phyloP scores from a whole-genome alignment of 2,888 invertebrate genomes.

The Mystacides longicornis region DNA sequence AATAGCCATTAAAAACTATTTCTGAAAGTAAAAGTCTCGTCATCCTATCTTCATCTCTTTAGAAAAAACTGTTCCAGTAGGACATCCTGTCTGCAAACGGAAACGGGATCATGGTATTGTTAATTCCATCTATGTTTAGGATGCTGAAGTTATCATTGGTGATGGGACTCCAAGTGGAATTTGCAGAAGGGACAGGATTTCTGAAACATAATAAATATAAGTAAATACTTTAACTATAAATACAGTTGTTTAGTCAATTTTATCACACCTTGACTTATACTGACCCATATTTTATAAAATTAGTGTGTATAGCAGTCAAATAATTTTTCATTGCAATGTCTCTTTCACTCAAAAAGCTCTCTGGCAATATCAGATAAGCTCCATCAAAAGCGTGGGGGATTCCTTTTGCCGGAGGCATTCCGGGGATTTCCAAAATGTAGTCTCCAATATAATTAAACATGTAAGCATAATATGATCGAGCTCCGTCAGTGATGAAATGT shows the following conservation, averaged over 20 bases:
- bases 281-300: constrained; percentile 54
- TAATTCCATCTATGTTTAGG: constrained; percentile 33
- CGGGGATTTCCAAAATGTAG: neutral
- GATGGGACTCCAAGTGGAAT: constrained; percentile 34
- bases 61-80: constrained; percentile 30
- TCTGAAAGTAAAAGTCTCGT: too few species aligned
- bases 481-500: constrained; percentile 6
- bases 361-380: neutral
- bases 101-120: constrained; percentile 35
- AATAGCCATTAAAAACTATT: too few species aligned
- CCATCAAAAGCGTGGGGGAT: constrained; percentile 7
- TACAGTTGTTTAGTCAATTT: too few species aligned
- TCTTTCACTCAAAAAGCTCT: constrained; percentile 27
- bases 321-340: constrained; percentile 39
- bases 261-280: too few species aligned
- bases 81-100: constrained; percentile 35
- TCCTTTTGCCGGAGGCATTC: neutral
- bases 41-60: too few species aligned
- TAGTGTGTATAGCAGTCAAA: constrained; percentile 52
- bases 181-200: neutral
- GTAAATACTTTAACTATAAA: too few species aligned
- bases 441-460: constrained; percentile 11
- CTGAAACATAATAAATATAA: neutral
- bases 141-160: constrained; percentile 31
- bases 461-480: neutral